These are phyloP conservation scores for Triplophysa yarkandensis DNA, from an alignment of 2,797 vertebrate species.

Conservation along the genomic window DNA sequence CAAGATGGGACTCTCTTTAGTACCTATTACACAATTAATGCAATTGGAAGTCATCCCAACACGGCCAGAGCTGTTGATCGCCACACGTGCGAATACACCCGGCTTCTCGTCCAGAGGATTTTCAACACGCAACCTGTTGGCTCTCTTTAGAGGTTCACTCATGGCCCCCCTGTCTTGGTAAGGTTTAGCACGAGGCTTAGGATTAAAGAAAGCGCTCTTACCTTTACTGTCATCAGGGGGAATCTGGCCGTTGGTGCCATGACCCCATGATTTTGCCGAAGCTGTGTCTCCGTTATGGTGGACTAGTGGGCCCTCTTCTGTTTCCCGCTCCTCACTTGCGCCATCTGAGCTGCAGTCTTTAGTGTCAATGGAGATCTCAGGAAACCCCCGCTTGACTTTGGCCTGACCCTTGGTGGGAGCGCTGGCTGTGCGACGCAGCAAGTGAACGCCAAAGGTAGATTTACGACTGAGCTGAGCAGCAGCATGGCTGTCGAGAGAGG, in stretches of 20 bases:
- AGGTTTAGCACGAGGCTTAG: slow-evolving; percentile 56
- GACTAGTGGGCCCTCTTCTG: slow-evolving; percentile 67
- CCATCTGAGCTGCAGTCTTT: slow-evolving; percentile 87
- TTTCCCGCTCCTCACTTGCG: slow-evolving; percentile 79
- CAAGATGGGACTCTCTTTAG: slow-evolving; percentile 81
- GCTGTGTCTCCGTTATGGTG: slow-evolving; percentile 56
- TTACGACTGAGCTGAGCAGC: slow-evolving; percentile 90
- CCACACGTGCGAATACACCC: slow-evolving; percentile 80
- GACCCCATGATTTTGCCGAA: slow-evolving; percentile 66
- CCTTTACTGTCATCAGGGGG: slow-evolving; percentile 84
- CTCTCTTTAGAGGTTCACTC: slow-evolving; percentile 82
- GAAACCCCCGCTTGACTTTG: slow-evolving; percentile 87
- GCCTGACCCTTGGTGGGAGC: slow-evolving; percentile 94
- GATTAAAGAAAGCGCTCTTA: slow-evolving; percentile 79
- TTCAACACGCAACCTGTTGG: slow-evolving; percentile 71
- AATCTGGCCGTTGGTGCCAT: slow-evolving; percentile 75
- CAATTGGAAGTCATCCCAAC: slow-evolving; percentile 90
- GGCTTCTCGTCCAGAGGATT: slow-evolving; percentile 73
- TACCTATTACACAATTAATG: slow-evolving; percentile 88
- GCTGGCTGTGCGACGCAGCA: slow-evolving; percentile 93
- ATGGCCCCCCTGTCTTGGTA: slow-evolving; percentile 65
- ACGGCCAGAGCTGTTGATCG: slow-evolving; percentile 82
- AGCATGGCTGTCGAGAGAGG: slow-evolving; percentile 99
- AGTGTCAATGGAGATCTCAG: slow-evolving; percentile 84
- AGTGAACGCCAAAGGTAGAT: slow-evolving; percentile 91